phyloP scores from a whole-genome alignment of 2,888 invertebrate species.

The Melieria picta region DNA sequence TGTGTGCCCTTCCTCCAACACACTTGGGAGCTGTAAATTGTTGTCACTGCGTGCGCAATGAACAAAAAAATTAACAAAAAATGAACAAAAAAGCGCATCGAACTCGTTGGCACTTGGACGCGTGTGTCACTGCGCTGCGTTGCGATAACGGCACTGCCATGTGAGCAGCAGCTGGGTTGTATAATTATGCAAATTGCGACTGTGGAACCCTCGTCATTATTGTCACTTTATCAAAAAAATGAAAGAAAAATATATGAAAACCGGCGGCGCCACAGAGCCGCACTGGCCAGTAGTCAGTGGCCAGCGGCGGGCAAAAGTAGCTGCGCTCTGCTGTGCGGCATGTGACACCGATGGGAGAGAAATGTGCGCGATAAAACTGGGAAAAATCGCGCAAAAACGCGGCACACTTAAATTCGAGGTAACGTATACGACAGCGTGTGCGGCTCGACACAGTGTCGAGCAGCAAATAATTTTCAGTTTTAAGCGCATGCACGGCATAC shows the following conservation, averaged over 20 bases:
- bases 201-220: neutral
- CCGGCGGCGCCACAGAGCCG: neutral
- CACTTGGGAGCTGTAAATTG: too few species aligned
- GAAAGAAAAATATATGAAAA: neutral
- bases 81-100: neutral
- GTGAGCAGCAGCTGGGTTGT: neutral
- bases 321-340: neutral
- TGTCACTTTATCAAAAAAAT: constrained; percentile 4
- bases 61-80: neutral
- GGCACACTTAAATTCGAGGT: neutral
- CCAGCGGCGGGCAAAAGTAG: neutral
- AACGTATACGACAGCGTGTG: constrained; percentile 24
- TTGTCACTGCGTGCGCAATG: too few species aligned
- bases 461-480: neutral
- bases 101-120: too few species aligned
- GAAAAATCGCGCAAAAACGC: neutral
- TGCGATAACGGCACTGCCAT: neutral
- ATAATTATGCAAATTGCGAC: constrained; percentile 9
- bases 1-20: too few species aligned
- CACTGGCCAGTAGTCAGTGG: too few species aligned
- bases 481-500: neutral
- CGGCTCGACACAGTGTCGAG: neutral
- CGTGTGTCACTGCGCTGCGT: neutral
- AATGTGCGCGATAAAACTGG: neutral
- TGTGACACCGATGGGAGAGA: neutral